Base-by-base conservation (phyloP, 2,797 vertebrate genomes). In the Clamator glandarius region DNA sequence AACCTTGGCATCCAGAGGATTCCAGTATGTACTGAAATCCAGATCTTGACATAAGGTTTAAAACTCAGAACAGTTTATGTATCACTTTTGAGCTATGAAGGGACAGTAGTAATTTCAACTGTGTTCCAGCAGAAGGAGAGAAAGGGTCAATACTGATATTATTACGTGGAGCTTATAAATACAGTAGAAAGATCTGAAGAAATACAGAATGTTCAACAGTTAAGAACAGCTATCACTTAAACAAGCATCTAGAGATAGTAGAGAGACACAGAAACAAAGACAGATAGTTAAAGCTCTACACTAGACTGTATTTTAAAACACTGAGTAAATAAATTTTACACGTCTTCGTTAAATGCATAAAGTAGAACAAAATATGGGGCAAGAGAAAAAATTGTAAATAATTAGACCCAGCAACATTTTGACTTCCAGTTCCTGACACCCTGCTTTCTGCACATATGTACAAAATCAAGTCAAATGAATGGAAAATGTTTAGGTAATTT, bases 311-410 rank as follows among this genome's bases (percentile, higher is more conserved):
- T 62, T 81, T 78, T 78, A 58, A 73, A 90, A 81, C 19, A n/a
- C 0, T 26, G 17, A 86, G 31, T 84, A 76, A 84, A 48, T 1
- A 42, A 13, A 8, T 54, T 68, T 73, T 66, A 20, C n/a, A 33
- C 0, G 0, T 19, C 16, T 39, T 29, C 23, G 11, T 66, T 67
- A 70, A 75, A 64, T 15, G 29, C 1, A 0, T 28, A 39, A 61
- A 89, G 29, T 1, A 48, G 25, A 78, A 87, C 26, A 42, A 89
- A 88, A n/a, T 14, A 36, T 1, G 1, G 11, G 9, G 19, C 17
- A 52, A 81, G 39, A 77, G 21, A 74, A 86, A 36, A 26, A 75
- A 62, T 2, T 66, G n/a, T 20, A 78, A 87, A 52, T 72, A 66
- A 80, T 46, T 33, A 51, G 9, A 73, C n/a, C 1, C 26, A 59